Percentiles rank a stretch among this genome's conserved stretches.
Evolutionary conservation across 2,113 vertebrate genomes (phyloP).

Genomic region (Atrichornis clamosus): DNA sequence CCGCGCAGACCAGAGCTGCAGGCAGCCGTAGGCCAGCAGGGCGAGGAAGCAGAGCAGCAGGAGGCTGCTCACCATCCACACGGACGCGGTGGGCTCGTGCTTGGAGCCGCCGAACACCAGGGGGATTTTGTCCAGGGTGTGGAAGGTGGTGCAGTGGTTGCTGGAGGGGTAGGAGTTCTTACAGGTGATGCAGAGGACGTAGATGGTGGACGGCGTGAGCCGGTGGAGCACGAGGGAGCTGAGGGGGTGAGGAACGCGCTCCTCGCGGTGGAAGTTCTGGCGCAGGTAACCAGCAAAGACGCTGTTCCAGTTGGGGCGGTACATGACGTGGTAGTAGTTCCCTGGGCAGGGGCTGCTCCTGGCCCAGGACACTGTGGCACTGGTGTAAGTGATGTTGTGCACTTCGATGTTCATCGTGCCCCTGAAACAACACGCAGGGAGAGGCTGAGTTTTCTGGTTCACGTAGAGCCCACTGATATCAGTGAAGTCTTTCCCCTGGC

Average conservation of each 20-base stretch:
- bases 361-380: constrained; percentile 70
- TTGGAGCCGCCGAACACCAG: constrained; percentile 35
- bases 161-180: constrained; percentile 66
- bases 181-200: constrained; percentile 73
- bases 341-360: constrained; percentile 66
- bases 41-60: constrained; percentile 68
- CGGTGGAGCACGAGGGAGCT: constrained; percentile 65
- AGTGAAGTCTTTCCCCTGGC: neutral
- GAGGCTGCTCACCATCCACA: constrained; percentile 75
- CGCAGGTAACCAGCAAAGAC: constrained; percentile 67
- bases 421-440: constrained; percentile 61
- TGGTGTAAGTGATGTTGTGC: constrained; percentile 71
- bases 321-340: constrained; percentile 75
- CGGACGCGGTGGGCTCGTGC: constrained; percentile 60
- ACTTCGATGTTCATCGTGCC: constrained; percentile 72
- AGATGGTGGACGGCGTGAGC: constrained; percentile 70
- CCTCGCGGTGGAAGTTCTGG: constrained; percentile 71
- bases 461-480: neutral
- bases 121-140: constrained; percentile 65
- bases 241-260: constrained; percentile 67
- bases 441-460: neutral
- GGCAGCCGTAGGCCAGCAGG: constrained; percentile 67
- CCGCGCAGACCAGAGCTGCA: constrained; percentile 71
- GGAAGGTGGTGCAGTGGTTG: constrained; percentile 76
- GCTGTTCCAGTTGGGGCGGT: constrained; percentile 76